Percentiles rank a stretch among this genome's conserved stretches.
These are phyloP conservation scores for Muscicapa striata DNA, from an alignment of 2,797 vertebrate species.

Conservation along the genomic window DNA sequence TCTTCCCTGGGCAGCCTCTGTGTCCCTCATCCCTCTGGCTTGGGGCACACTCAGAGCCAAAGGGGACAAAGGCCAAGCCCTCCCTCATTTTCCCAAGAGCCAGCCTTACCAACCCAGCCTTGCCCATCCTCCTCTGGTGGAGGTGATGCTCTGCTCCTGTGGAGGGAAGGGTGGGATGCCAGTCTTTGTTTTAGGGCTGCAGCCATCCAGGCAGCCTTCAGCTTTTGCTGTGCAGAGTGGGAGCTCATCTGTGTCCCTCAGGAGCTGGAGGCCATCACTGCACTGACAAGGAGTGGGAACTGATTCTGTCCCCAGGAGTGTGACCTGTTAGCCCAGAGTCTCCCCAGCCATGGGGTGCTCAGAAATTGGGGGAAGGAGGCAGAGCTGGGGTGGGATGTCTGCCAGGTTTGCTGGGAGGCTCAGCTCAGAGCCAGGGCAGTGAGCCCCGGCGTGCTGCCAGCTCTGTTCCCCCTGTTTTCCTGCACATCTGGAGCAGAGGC, in stretches of 20 bases:
- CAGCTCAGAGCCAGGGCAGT: neutral
- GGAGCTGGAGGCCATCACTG: neutral
- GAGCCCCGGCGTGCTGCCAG: accelerated
- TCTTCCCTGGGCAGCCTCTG: accelerated
- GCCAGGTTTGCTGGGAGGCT: neutral
- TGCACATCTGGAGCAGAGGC: neutral
- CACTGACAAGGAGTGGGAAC: neutral
- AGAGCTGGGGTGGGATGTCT: neutral
- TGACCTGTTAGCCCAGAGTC: neutral
- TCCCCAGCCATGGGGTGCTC: neutral
- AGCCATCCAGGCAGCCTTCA: neutral
- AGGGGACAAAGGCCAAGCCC: neutral
- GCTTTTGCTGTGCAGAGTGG: neutral
- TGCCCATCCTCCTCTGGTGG: neutral
- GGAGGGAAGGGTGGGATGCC: neutral
- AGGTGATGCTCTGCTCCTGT: neutral
- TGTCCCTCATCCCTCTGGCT: accelerated
- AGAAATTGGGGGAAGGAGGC: neutral
- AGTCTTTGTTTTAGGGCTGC: neutral
- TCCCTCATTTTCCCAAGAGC: neutral
- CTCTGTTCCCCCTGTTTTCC: neutral
- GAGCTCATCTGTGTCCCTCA: accelerated
- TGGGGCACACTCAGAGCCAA: neutral
- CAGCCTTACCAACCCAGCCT: neutral
- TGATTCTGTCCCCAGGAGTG: accelerated